phyloP scores from a whole-genome alignment of 2,113 vertebrate species.

The Myotis lucifugus region DNA sequence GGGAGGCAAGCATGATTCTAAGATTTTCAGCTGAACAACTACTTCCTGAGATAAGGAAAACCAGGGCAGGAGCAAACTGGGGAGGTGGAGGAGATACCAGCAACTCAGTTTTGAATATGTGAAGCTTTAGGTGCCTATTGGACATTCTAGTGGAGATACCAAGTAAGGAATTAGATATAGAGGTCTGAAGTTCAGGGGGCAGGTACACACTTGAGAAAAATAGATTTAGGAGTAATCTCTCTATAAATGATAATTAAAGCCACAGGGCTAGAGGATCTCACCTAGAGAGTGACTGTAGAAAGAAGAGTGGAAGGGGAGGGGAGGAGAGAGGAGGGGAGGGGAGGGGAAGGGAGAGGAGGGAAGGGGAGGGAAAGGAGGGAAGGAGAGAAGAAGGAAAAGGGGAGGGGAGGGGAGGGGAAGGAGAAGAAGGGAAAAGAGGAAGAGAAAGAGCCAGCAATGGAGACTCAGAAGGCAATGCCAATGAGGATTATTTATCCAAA shows the following conservation, averaged over 20 bases:
- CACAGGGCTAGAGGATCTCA: neutral
- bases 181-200: neutral
- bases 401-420: neutral
- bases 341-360: neutral
- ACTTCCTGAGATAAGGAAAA: constrained; percentile 48
- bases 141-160: constrained; percentile 24
- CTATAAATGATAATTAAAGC: constrained; percentile 22
- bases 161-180: constrained; percentile 2
- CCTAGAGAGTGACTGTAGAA: constrained; percentile 26
- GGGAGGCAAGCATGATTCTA: constrained; percentile 30
- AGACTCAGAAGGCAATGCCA: neutral
- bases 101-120: neutral
- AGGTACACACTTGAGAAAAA: neutral
- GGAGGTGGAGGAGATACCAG: neutral
- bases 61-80: neutral
- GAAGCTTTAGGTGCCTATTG: constrained; percentile 2
- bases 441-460: neutral
- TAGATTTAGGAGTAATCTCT: neutral
- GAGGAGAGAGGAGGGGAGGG: neutral
- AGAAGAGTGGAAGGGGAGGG: neutral
- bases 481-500: neutral
- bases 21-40: constrained; percentile 30
- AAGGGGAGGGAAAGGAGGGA: neutral
- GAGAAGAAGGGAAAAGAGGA: neutral
- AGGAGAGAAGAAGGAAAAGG: neutral